Base-by-base conservation (phyloP, 2,113 vertebrate genomes). In the Oceanites oceanicus region DNA sequence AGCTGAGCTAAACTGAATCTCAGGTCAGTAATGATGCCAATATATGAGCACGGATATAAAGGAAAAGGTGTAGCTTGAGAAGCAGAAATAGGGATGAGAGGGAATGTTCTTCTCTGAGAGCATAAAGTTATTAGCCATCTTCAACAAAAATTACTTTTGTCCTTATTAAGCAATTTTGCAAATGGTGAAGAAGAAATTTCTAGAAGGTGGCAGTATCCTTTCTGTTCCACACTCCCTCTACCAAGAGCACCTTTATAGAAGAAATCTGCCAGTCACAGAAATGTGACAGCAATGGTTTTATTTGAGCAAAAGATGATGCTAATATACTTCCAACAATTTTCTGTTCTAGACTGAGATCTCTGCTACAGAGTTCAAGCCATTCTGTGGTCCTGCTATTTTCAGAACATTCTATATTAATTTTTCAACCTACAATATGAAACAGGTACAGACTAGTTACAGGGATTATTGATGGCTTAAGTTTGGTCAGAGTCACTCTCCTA, bases 401-500 rank as follows among this genome's bases (percentile, higher is more conserved):
- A 77, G 81, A 88, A 66, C 0, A 4, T 66, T 76, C 77, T 49
- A 79, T 25, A 55, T 74, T 74, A 70, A 67, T 82, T 95, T 94
- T 94, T 95, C 59, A 94, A 47, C 84, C 66, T 94, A 91, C 66
- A 42, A 70, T 86, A 40, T 63, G 59, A 80, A 97, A 92, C 74
- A 95, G 74, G 77, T 96, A 96, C 34, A 90, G 59, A 91, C 77
- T 94, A 97, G 95, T 95, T 92, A 95, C 32, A 94, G 71, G 81
- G 66, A 82, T 91, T 95, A 94, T 34, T 87, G 89, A 85, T 72
- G 55, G 62, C 11, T 73, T 88, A 82, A 68, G 14, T 86, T 86
- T 36, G 50, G 84, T 73, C 68, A 94, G 53, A 93, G 38, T 58
- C 49, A 78, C 59, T 85, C 80, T 89, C 53, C 38, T n/a, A 84